Evolutionary conservation across 2,888 invertebrate species (phyloP), one percentile per base, ranked within the genome.

Genomic region (Fissipunctia ypsillon): DNA sequence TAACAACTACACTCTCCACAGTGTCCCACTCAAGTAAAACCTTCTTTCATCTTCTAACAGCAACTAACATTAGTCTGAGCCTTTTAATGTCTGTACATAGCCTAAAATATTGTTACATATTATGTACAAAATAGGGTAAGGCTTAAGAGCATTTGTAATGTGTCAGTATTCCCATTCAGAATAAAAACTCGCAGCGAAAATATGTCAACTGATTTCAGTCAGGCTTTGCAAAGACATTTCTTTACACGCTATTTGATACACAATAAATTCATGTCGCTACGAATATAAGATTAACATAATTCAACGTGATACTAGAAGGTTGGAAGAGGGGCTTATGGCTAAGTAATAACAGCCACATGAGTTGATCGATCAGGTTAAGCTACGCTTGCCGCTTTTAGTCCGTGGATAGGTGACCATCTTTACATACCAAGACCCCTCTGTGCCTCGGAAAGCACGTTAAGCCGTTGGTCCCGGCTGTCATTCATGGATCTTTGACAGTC

Each of bases 81-180:
- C n/a, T 59, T 59, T 45, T 3, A 52, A 28, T 38, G 28, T 38
- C 5, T 12, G 43, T 72, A 38, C 16, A 59, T 73, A 75, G 28
- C 43, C 73, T 80, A 38, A 75, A 59, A 59, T 72, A 73, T 72
- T 25, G 50, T 38, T n/a, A 48, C 28, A 79, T 25, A 80, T 45
- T 25, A 80, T 45, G 5, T 74, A 50, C 31, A n/a, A 31, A 59
- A 43, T 48, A 45, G 14, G 19, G 10, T n/a, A 14, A 50, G 10
- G 48, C 56, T 41, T 43, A 72, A 59, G 59, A 75, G 59, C 73
- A 38, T 72, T 79, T 52, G 60, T 25, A 38, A 59, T 48, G 41
- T 74, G 79, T 74, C 80, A 45, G 28, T 45, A 7, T 38, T 45
- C 22, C 41, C 57, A 59, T 43, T 59, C 50, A 28, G 41, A 70